phyloP scores from a whole-genome alignment of 2,113 vertebrate species.

The Amblyornis subalaris region DNA sequence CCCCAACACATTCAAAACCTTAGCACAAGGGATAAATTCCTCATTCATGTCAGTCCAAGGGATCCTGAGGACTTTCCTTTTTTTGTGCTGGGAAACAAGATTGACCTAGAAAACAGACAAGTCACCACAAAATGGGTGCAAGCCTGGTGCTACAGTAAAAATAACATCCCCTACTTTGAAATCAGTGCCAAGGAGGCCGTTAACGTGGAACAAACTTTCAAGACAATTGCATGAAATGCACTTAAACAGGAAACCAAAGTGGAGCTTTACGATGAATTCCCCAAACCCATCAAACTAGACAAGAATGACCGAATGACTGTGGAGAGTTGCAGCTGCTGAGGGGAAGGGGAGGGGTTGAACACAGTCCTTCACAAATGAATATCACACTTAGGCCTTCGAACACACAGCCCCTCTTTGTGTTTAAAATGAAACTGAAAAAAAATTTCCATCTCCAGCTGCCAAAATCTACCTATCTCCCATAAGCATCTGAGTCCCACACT shows the following conservation, averaged over 20 bases:
- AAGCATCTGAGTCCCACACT: constrained; percentile 50
- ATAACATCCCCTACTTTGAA: constrained; percentile 97
- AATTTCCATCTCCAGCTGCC: constrained; percentile 67
- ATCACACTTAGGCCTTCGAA: constrained; percentile 77
- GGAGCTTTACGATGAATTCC: constrained; percentile 87
- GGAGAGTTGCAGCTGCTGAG: constrained; percentile 93
- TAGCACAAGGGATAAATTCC: constrained; percentile 94
- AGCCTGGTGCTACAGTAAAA: constrained; percentile 98
- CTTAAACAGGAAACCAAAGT: constrained; percentile 90
- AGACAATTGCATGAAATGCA: constrained; percentile 86
- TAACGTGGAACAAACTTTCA: constrained; percentile 95
- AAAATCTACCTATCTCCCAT: constrained; percentile 60
- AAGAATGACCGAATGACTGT: constrained; percentile 88
- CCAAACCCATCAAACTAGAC: constrained; percentile 93
- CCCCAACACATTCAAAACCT: constrained; percentile 92
- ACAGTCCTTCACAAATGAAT: constrained; percentile 71
- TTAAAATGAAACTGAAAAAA: constrained; percentile 20
- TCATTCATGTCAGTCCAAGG: constrained; percentile 92
- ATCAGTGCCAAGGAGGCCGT: constrained; percentile 96
- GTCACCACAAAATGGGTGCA: constrained; percentile 94
- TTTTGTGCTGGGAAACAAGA: constrained; percentile 94
- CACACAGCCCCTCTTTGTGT: constrained; percentile 66
- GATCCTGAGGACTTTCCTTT: constrained; percentile 93
- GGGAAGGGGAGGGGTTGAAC: constrained; percentile 67
- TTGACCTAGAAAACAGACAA: constrained; percentile 96